Evolutionary conservation across 2,113 vertebrate genomes (phyloP), one percentile per base, ranked within the genome.

Genomic region (Zootoca vivipara): DNA sequence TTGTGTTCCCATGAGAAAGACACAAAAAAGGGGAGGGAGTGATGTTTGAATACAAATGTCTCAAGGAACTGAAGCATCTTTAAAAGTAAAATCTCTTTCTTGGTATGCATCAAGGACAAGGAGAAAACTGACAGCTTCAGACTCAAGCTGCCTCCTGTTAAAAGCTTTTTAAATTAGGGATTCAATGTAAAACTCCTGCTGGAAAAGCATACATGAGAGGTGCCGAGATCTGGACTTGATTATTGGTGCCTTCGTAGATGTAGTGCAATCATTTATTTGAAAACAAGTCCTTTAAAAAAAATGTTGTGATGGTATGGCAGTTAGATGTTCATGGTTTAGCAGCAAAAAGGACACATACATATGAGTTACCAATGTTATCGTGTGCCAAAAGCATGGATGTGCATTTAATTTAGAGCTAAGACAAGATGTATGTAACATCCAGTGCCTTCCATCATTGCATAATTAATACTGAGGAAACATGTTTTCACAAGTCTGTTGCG

Each of bases 21-120:
- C 46, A 89, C 28, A 82, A 93, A 92, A 93, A 90, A 90, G 86
- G 90, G 10, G 87, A 89, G 77, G 89, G 72, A 95, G 87, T 90
- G 92, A 78, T 93, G 93, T 93, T 95, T 92, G 95, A 96, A 97
- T 97, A 96, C 93, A 96, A 96, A 97, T 96, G 91, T 90, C 92
- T 95, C 89, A 82, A 93, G 93, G 89, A 97, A 96, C 83, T 79
- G 74, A 83, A 93, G 81, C 85, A 93, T 94, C 93, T 95, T 95
- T 95, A 95, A 96, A 96, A 95, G 93, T 94, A 93, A 96, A 96
- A 96, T 94, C 24, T 85, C 35, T 80, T 85, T 7, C 35, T 82
- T 5, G 15, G 69, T 83, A 93, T 79, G 12, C 87, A 95, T 89
- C 92, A 95, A 96, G 93, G 93, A 89, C 92, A 84, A 87, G 89